Conservation (phyloP, 2,888 invertebrate species). For the Merodon equestris region DNA sequence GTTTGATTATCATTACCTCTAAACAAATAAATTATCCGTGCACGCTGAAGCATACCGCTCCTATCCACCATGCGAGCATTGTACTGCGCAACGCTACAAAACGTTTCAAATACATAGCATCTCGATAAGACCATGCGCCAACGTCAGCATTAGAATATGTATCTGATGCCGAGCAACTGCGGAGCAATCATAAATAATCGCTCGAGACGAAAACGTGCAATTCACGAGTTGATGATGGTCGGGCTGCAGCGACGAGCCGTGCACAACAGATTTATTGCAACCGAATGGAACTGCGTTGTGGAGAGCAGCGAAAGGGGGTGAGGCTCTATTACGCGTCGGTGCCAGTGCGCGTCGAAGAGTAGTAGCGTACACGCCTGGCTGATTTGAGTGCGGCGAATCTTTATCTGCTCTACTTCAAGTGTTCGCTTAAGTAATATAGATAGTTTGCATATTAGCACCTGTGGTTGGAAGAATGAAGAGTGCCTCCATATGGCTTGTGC, state of each 20-base stretch:
- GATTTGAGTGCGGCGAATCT: slow-evolving; percentile 5
- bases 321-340: slow-evolving; percentile 12
- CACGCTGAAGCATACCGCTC: slow-evolving; percentile 12
- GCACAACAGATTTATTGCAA: slow-evolving; percentile 51
- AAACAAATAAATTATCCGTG: slow-evolving; percentile 65
- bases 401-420: slow-evolving; percentile 32
- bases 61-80: slow-evolving; percentile 34
- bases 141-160: slow-evolving; percentile 48
- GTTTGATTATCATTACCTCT: slow-evolving; percentile 57
- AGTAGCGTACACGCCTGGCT: slow-evolving; percentile 34
- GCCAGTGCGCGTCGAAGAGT: background rate
- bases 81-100: slow-evolving; percentile 35
- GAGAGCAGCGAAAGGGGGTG: slow-evolving; percentile 27
- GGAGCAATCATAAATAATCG: slow-evolving; percentile 58
- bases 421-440: slow-evolving; percentile 11
- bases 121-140: slow-evolving; percentile 50
- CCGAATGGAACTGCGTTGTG: slow-evolving; percentile 46
- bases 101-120: slow-evolving; percentile 57
- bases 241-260: slow-evolving; percentile 35
- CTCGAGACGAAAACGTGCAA: slow-evolving; percentile 52
- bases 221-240: slow-evolving; percentile 40
- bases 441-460: slow-evolving; percentile 54
- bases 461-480: no score
- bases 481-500: no score
- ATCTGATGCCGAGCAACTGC: background rate